Percentiles rank a stretch among this genome's conserved stretches.
Conservation (phyloP, 2,797 vertebrate species). For the Cynodonichthys magdalenae region DNA sequence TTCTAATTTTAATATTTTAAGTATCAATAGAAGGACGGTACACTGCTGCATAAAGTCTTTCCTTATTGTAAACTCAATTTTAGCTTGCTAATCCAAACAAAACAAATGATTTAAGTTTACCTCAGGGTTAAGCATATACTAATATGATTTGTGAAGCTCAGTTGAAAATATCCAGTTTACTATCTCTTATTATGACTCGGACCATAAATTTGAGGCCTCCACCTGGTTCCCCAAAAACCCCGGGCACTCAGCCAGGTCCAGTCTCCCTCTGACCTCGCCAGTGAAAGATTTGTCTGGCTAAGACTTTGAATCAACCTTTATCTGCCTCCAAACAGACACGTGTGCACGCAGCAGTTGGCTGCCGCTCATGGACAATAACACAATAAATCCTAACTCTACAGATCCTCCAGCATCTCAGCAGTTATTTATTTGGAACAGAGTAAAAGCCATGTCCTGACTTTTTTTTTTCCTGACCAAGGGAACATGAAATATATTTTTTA, state of each 20-base stretch:
- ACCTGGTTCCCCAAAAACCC: conserved; percentile 23
- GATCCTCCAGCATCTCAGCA: conserved; percentile 14
- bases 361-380: conserved; percentile 20
- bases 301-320: conserved; percentile 44
- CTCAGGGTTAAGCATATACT: conserved; percentile 15
- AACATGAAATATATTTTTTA: neutral
- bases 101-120: neutral
- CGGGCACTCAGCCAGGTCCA: conserved; percentile 31
- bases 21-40: neutral
- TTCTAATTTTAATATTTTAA: conserved; percentile 9
- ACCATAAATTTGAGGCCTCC: conserved; percentile 28
- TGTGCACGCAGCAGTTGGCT: conserved; percentile 18
- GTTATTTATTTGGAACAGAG: conserved; percentile 8
- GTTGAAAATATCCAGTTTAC: conserved; percentile 11
- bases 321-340: conserved; percentile 47
- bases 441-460: neutral
- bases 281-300: conserved; percentile 36
- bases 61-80: no score
- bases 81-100: neutral
- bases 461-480: neutral
- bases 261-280: conserved; percentile 35
- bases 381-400: conserved; percentile 17
- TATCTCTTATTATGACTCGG: conserved; percentile 8
- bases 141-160: conserved; percentile 1
- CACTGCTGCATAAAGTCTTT: conserved; percentile 7